Evolutionary conservation across 1,140 invertebrate species (phyloP).

Genomic region (Drosophila lowei): DNA sequence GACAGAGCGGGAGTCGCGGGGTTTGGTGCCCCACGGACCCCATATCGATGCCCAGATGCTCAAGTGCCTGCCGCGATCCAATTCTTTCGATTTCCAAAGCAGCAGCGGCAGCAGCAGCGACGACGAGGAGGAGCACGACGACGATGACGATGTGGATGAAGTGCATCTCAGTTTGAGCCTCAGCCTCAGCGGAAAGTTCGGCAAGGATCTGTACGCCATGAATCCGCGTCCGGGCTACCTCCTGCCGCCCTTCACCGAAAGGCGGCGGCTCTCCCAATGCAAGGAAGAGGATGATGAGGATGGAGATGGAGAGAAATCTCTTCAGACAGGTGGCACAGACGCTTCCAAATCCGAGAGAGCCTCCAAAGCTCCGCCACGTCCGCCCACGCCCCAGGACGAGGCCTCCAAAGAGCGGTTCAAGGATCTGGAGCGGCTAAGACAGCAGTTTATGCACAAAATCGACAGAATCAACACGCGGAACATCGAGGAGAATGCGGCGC

Average conservation of each 20-base stretch:
- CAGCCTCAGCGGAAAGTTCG: slow-evolving; percentile 53
- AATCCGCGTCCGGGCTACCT: slow-evolving; percentile 76
- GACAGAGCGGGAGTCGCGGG: slow-evolving; percentile 23
- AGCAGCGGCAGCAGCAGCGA: slow-evolving; percentile 69
- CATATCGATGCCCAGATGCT: slow-evolving; percentile 43
- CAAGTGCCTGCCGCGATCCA: slow-evolving; percentile 52
- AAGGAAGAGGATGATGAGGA: slow-evolving; percentile 91
- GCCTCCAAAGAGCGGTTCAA: slow-evolving; percentile 75
- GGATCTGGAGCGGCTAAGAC: slow-evolving; percentile 71
- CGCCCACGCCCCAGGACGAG: slow-evolving; percentile 66
- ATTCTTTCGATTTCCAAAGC: slow-evolving; percentile 75
- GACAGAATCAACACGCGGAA: slow-evolving; percentile 75
- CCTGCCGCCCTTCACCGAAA: slow-evolving; percentile 85
- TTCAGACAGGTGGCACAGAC: slow-evolving; percentile 16
- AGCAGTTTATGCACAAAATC: slow-evolving; percentile 81
- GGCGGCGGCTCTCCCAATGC: slow-evolving; percentile 90
- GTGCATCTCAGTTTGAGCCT: slow-evolving; percentile 43
- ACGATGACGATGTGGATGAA: slow-evolving; percentile 39
- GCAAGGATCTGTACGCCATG: slow-evolving; percentile 54
- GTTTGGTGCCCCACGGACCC: slow-evolving; percentile 31
- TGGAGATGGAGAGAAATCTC: slow-evolving; percentile 75
- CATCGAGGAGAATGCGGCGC: slow-evolving; percentile 65
- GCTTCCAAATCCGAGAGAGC: slow-evolving; percentile 47
- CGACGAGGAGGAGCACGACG: slow-evolving; percentile 60
- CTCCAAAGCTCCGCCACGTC: slow-evolving; percentile 68